phyloP scores from a whole-genome alignment of 2,113 vertebrate genomes.

The Lamprotornis superbus region DNA sequence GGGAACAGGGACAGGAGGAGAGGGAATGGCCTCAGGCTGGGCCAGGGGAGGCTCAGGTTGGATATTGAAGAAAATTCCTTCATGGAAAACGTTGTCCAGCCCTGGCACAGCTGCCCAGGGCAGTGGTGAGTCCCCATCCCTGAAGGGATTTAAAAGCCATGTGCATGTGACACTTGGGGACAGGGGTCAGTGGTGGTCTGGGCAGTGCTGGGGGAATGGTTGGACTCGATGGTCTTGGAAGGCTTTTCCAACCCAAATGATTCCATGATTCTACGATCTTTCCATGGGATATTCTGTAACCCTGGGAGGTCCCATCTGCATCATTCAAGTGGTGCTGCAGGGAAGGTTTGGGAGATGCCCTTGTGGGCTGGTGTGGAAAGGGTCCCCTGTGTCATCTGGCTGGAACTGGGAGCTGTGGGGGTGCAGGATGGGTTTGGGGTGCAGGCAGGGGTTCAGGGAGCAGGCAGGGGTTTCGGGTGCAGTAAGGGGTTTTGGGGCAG shows the following conservation, averaged over 20 bases:
- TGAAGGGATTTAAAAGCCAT: fast-evolving
- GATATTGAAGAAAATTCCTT: neutral
- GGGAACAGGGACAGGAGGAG: neutral
- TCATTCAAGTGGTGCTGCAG: fast-evolving
- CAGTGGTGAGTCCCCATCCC: no score
- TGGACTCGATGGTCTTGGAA: neutral
- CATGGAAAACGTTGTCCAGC: fast-evolving
- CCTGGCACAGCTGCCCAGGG: neutral
- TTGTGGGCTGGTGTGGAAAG: fast-evolving
- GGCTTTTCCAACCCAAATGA: neutral
- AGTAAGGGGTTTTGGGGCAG: no score
- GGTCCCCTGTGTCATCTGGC: no score
- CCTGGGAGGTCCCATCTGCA: neutral
- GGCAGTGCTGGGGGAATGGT: neutral
- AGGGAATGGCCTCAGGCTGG: neutral
- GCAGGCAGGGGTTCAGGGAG: no score
- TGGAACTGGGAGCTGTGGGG: no score
- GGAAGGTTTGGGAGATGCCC: neutral
- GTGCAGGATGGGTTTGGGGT: neutral
- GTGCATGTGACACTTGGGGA: neutral
- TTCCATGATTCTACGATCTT: neutral
- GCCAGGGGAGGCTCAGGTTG: fast-evolving
- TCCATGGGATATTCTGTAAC: fast-evolving
- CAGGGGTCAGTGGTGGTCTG: neutral
- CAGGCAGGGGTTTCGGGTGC: no score